These are phyloP conservation scores for Choreutis nemorana DNA, from an alignment of 2,888 invertebrate genomes.

Conservation along the genomic window DNA sequence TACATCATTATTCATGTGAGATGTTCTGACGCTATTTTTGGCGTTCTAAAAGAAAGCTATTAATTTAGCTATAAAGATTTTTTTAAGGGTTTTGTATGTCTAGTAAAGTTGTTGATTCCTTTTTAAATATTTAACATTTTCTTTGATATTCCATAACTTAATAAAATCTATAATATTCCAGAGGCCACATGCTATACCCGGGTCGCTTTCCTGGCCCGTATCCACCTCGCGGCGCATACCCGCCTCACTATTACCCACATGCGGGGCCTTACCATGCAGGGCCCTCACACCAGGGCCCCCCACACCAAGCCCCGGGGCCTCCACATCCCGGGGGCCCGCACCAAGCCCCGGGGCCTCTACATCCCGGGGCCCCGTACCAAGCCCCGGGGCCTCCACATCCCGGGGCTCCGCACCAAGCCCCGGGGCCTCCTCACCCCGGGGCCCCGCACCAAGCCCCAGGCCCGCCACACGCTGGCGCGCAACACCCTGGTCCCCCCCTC, in stretches of 20 bases:
- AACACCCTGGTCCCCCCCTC: conserved; percentile 5
- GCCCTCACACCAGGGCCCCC: conserved; percentile 8
- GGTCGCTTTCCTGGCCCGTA: conserved; percentile 29
- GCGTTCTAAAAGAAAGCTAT: too few relatives aligned
- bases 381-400: conserved; percentile 9
- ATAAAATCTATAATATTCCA: conserved; percentile 14
- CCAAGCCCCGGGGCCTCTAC: conserved; percentile 10
- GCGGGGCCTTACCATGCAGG: conserved; percentile 1
- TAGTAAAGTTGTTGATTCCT: too few relatives aligned
- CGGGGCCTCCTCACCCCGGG: conserved; percentile 10
- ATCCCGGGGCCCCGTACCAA: conserved; percentile 5
- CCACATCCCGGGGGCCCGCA: conserved; percentile 10
- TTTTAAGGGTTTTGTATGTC: too few relatives aligned
- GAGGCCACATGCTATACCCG: conserved; percentile 50
- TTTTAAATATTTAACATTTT: too few relatives aligned
- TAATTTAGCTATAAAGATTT: too few relatives aligned
- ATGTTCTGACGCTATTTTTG: too few relatives aligned
- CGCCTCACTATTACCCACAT: conserved; percentile 4
- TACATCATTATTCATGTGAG: too few relatives aligned
- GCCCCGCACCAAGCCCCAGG: conserved; percentile 5
- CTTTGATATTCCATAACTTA: conserved; percentile 1
- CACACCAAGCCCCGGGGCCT: conserved; percentile 8
- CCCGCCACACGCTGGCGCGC: conserved; percentile 2
- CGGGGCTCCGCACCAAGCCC: conserved; percentile 9
- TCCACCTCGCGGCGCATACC: conserved; percentile 18